These are phyloP conservation scores for Macaria liturata DNA, from an alignment of 2,888 invertebrate genomes.

Conservation along the genomic window DNA sequence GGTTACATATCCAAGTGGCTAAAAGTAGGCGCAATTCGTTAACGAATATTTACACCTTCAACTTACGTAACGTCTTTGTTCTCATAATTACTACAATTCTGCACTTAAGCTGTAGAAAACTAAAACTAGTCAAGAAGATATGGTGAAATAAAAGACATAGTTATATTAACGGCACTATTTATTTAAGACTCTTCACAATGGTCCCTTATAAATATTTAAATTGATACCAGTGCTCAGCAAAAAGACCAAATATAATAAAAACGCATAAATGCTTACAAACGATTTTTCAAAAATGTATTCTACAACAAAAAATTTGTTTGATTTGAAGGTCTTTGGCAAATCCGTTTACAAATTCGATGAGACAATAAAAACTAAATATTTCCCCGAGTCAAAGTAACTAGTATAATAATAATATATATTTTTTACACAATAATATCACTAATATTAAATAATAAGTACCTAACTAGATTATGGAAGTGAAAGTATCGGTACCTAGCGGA, in stretches of 20 bases:
- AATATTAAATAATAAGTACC: conserved; percentile 56
- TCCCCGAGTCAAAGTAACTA: conserved; percentile 40
- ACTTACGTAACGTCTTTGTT: too few relatives aligned
- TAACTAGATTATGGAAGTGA: conserved; percentile 45
- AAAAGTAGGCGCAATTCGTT: too few relatives aligned
- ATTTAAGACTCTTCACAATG: conserved; percentile 58
- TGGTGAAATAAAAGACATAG: conserved; percentile 36
- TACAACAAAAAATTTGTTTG: neutral
- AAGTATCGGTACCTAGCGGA: neutral
- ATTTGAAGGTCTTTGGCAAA: conserved; percentile 51
- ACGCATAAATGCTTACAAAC: conserved; percentile 14
- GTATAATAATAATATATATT: conserved; percentile 25
- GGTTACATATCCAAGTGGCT: too few relatives aligned
- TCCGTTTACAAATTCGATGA: conserved; percentile 33
- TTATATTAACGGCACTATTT: conserved; percentile 60
- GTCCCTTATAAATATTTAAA: conserved; percentile 49
- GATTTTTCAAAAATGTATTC: conserved; percentile 4
- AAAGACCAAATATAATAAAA: conserved; percentile 17
- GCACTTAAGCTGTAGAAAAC: too few relatives aligned
- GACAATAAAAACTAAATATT: conserved; percentile 36
- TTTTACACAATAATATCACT: conserved; percentile 72
- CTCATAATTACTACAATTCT: too few relatives aligned
- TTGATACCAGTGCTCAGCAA: conserved; percentile 36
- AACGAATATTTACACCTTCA: too few relatives aligned
- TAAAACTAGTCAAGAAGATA: too few relatives aligned